phyloP scores from a whole-genome alignment of 2,888 invertebrate species.

The Leptinotarsa peninsularis region DNA sequence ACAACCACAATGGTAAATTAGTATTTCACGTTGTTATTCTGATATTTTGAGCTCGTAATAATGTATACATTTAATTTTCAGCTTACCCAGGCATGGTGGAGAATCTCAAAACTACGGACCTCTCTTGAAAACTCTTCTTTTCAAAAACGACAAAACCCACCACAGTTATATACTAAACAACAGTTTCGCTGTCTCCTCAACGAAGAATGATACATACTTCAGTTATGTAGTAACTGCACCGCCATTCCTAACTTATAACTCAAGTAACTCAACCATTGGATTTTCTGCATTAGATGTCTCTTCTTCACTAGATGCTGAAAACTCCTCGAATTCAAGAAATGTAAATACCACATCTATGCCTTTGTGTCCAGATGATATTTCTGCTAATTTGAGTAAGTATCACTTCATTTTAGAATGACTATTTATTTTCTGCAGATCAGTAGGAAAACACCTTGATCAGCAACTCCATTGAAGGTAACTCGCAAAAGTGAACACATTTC shows the following conservation, averaged over 20 bases:
- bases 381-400: constrained; percentile 74
- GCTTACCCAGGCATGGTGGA: constrained; percentile 33
- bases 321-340: constrained; percentile 36
- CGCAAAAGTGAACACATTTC: too few species aligned
- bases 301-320: constrained; percentile 43
- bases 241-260: constrained; percentile 44
- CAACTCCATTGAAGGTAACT: too few species aligned
- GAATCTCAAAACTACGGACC: constrained; percentile 47
- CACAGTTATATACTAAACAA: constrained; percentile 28
- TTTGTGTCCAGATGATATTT: constrained; percentile 72
- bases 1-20: too few species aligned
- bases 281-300: constrained; percentile 37
- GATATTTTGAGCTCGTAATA: background rate
- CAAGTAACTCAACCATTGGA: constrained; percentile 35
- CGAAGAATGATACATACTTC: constrained; percentile 42
- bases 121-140: constrained; percentile 49
- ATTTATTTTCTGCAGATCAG: too few species aligned
- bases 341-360: constrained; percentile 57
- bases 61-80: constrained; percentile 20
- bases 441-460: too few species aligned
- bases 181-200: constrained; percentile 31
- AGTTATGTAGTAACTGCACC: constrained; percentile 49
- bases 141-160: constrained; percentile 47
- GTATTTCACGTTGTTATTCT: background rate
- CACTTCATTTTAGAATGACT: too few species aligned